phyloP scores from a whole-genome alignment of 2,113 vertebrate genomes.

The Agelaius tricolor region DNA sequence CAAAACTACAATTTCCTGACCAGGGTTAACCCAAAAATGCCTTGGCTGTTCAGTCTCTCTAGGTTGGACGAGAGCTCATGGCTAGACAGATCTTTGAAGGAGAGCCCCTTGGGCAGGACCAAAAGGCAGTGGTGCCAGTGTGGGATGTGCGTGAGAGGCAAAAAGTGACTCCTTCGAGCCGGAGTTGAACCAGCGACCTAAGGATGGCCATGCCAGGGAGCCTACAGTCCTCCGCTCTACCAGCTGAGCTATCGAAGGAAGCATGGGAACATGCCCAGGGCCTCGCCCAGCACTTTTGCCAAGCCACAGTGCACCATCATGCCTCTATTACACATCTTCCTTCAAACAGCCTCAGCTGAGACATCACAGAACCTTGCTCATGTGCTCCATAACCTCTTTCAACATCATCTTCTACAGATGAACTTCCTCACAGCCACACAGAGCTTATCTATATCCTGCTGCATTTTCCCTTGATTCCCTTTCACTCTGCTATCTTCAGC shows the following conservation, averaged over 20 bases:
- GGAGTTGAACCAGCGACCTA: constrained; percentile 50
- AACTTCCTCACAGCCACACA: accelerated
- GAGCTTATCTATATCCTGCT: neutral
- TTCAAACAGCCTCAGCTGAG: neutral
- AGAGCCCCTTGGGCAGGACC: too few relatives aligned
- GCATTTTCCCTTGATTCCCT: neutral
- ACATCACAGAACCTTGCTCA: too few relatives aligned
- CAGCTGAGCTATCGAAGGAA: constrained; percentile 92
- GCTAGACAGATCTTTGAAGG: neutral
- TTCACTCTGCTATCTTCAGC: neutral
- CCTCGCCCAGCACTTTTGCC: neutral
- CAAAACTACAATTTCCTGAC: neutral
- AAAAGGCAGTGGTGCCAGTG: neutral
- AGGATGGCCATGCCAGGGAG: neutral
- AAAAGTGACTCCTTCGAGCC: neutral
- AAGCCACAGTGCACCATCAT: neutral
- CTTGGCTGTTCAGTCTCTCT: neutral
- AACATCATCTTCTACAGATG: neutral
- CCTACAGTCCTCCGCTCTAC: constrained; percentile 96
- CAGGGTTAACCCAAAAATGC: neutral
- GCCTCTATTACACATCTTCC: neutral
- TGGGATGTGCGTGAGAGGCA: neutral
- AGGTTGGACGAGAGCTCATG: neutral
- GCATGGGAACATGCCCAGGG: too few relatives aligned
- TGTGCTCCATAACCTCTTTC: neutral